Conservation (phyloP, 2,113 vertebrate species). For the Micromys minutus region DNA sequence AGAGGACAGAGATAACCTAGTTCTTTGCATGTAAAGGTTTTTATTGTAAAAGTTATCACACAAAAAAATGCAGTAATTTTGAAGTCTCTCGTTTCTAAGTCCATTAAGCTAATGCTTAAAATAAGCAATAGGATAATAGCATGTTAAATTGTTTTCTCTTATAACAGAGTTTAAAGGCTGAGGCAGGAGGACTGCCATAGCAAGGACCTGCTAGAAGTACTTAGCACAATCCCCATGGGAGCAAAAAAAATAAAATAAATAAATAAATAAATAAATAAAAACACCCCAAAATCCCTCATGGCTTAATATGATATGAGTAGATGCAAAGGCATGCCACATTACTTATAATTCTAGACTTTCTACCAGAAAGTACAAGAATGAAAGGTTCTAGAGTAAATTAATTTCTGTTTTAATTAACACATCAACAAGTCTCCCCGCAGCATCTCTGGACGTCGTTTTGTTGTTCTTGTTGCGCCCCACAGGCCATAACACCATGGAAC, state of each 20-base stretch:
- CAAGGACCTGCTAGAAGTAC: neutral
- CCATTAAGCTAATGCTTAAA: neutral
- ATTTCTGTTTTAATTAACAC: neutral
- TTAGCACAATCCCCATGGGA: neutral
- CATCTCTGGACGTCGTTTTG: neutral
- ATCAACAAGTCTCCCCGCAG: neutral
- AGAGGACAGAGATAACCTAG: neutral
- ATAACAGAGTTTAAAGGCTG: slow-evolving; percentile 33
- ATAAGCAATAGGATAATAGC: neutral
- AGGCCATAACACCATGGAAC: too few relatives aligned
- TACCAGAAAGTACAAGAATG: slow-evolving; percentile 50
- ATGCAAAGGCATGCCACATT: slow-evolving; percentile 34
- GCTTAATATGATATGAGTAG: slow-evolving; percentile 24
- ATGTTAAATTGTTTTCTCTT: slow-evolving; percentile 39
- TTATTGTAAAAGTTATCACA: neutral
- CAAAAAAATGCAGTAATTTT: neutral
- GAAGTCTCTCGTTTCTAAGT: neutral
- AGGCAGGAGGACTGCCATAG: neutral
- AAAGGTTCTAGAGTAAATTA: neutral
- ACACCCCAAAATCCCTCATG: neutral
- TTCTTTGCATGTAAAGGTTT: neutral
- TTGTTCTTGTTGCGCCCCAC: neutral
- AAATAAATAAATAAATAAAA: too few relatives aligned
- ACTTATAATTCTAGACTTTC: slow-evolving; percentile 46
- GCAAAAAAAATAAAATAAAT: too few relatives aligned